Percentiles rank a stretch among this genome's conserved stretches.
Evolutionary conservation across 2,888 invertebrate species (phyloP).

Genomic region (Dermolepida albohirtum): DNA sequence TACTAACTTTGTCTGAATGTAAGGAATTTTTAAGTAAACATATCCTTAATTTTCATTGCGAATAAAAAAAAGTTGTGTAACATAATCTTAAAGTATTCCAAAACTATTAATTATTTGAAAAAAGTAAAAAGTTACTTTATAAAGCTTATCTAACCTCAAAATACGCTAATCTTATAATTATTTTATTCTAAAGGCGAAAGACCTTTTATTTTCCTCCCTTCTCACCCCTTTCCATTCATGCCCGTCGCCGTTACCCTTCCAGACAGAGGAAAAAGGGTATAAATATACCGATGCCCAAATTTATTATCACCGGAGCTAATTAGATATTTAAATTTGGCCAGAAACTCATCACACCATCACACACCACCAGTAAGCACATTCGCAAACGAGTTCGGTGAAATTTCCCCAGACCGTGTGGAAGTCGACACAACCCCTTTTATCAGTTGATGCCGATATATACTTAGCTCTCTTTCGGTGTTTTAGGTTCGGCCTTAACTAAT

Average conservation of each 20-base stretch:
- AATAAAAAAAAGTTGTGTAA: background rate
- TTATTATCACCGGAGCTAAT: slow-evolving; percentile 22
- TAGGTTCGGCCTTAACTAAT: slow-evolving; percentile 21
- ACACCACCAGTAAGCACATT: background rate
- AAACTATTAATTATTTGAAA: background rate
- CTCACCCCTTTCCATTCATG: too few species aligned
- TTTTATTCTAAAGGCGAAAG: slow-evolving; percentile 16
- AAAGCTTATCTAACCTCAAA: slow-evolving; percentile 22
- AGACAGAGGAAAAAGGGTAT: background rate
- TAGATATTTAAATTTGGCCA: slow-evolving; percentile 29
- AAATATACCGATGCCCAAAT: slow-evolving; percentile 24
- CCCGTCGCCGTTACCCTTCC: too few species aligned
- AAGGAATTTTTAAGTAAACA: too few species aligned
- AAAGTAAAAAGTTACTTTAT: background rate
- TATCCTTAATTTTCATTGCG: too few species aligned
- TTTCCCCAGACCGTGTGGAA: background rate
- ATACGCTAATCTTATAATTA: slow-evolving; percentile 25
- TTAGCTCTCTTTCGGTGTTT: slow-evolving; percentile 21
- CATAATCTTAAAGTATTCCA: slow-evolving; percentile 4
- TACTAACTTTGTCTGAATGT: too few species aligned
- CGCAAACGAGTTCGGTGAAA: too few species aligned
- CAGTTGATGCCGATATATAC: slow-evolving; percentile 15
- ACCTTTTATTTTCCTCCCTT: slow-evolving; percentile 9
- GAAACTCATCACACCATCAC: background rate
- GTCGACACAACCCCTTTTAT: background rate